Evolutionary conservation across 2,888 invertebrate species (phyloP), one percentile per base, ranked within the genome.

Genomic region (Phengaris alcon): DNA sequence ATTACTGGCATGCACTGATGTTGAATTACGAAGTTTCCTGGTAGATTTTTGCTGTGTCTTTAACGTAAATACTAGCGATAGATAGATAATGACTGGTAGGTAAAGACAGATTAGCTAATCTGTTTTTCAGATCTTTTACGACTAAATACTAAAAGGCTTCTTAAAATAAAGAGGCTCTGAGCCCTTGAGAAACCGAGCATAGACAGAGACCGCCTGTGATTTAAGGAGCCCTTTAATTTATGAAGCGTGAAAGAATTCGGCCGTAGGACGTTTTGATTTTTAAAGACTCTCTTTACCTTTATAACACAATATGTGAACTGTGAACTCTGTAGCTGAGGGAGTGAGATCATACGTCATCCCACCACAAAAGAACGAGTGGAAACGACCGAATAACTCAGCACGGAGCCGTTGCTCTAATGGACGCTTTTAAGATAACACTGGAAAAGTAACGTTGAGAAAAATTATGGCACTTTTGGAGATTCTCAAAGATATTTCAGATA

Each of bases 381-480:
- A 48, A 69, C 48, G 48, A 69, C 69, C 69, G 48, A 69, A 69
- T 69, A 69, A 48, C 48, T 69, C 69, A 69, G 46, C 69, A 69
- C 48, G n/a, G n/a, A n/a, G 48, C 69, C 15, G 13, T 48, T 48
- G 48, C 48, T n/a, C 46, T 69, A 69, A 69, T 69, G 69, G 69
- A 69, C 46, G 69, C 69, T 69, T 48, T 69, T 48, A 69, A 64
- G 64, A 64, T 64, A 64, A 48, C 69, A 69, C 69, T 69, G 69
- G 35, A 64, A 64, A 64, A 64, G 64, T 48, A 48, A 48, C 48
- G 68, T 46, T n/a, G 69, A 48, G 69, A 69, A n/a, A 69, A 69
- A 69, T 48, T 48, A 69, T 69, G n/a, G 69, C 69, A 46, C 69
- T 69, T 69, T 69, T 69, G 48, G 69, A 69, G 69, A 69, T 69